Evolutionary conservation across 2,113 vertebrate species (phyloP).

Genomic region (Geococcyx californianus): DNA sequence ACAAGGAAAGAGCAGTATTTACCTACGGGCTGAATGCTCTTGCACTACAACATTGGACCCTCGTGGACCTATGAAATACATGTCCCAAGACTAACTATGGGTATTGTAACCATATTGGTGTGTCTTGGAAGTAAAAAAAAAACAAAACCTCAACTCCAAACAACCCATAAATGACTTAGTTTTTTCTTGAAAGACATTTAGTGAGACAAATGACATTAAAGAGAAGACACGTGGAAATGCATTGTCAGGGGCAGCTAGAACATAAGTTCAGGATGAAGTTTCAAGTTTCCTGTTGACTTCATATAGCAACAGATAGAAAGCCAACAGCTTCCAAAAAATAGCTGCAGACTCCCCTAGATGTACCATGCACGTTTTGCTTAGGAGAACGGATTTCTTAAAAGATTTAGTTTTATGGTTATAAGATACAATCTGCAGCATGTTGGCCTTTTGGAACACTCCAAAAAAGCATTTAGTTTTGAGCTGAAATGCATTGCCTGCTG

Average conservation of each 20-base stretch:
- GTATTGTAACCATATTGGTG: background rate
- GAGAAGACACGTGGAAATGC: background rate
- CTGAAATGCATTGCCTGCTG: background rate
- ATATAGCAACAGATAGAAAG: background rate
- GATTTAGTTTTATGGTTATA: background rate
- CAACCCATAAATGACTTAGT: background rate
- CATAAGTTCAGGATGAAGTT: background rate
- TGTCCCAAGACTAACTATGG: background rate
- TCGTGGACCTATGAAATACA: background rate
- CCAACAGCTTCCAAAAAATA: background rate
- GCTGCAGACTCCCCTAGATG: background rate
- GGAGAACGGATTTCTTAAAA: background rate
- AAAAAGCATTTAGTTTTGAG: background rate
- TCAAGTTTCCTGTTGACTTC: background rate
- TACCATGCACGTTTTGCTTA: background rate
- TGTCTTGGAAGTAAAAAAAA: background rate
- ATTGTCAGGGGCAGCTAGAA: accelerated
- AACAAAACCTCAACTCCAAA: too few species aligned
- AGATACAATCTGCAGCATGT: accelerated
- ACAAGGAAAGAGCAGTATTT: background rate
- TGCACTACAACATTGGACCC: background rate
- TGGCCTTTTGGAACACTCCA: background rate
- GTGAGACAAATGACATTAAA: background rate
- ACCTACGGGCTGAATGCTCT: background rate
- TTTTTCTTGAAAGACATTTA: background rate